Evolutionary conservation across 2,888 invertebrate species (phyloP), one percentile per base, ranked within the genome.

Genomic region (Cryptus armator): DNA sequence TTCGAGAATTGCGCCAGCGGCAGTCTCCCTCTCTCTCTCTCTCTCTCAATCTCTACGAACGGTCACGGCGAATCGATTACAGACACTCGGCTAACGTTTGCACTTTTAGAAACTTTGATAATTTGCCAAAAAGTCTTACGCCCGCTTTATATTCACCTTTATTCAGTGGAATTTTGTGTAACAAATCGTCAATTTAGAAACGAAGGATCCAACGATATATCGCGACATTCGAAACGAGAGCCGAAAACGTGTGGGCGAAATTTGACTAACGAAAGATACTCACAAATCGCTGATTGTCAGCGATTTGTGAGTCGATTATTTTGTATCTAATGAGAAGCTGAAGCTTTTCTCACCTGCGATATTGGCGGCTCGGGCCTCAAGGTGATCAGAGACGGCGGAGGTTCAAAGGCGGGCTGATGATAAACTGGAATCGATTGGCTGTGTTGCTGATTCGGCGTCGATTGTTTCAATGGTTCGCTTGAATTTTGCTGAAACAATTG

Each of bases 301-400:
- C 5, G 37, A 37, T 37, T 37, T 37, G 37, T 9, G 37, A 37
- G 37, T 7, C 37, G 37, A 37, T 37, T 37, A 9, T 37, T 37
- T 37, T 37, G 37, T 5, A 7, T 37, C 37, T 9, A 37, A 37
- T 9, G 37, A 37, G 1, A 9, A 37, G 6, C 9, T 1, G 37
- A 37, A 24, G 5, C 12, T 64, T 51, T 48, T 51, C 19, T 85
- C 84, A 93, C 93, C 95, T 98, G 97, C 90, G 96, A 96, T 81
- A 97, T 95, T 37, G 98, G 98, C 87, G 96, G 95, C 92, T 96
- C 95, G 87, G 95, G 96, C 89, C 97, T 96, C 86, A 98, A 95
- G 89, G 96, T 96, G 93, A 97, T 96, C 56, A 95, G 95, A 32
- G 96, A 91, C 68, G 97, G 96, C 29, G 97, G 97, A 44, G 96